These are phyloP conservation scores for Mesorhabditis belari DNA, from an alignment of 2,888 invertebrate genomes.

Conservation along the genomic window DNA sequence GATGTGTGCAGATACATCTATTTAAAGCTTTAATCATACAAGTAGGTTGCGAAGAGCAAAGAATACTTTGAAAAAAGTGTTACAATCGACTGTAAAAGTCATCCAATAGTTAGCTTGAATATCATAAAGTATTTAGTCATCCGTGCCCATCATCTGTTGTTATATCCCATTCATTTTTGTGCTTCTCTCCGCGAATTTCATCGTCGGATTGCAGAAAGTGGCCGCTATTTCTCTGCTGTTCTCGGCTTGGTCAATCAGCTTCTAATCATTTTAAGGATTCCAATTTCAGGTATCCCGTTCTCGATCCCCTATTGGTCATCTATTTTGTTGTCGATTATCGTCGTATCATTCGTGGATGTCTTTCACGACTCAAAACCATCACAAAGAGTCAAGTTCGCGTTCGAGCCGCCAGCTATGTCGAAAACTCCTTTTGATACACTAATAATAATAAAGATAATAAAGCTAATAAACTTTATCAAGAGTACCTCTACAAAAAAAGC, in stretches of 20 bases:
- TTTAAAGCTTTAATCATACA: neutral
- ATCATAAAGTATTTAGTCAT: neutral
- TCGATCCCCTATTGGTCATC: neutral
- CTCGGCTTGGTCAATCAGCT: neutral
- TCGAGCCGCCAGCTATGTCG: neutral
- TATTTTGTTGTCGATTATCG: neutral
- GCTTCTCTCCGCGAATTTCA: neutral
- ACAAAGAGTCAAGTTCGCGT: neutral
- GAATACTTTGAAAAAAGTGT: too few species aligned
- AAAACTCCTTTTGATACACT: neutral
- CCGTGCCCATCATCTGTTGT: neutral
- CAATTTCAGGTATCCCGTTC: neutral
- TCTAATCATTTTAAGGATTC: too few species aligned
- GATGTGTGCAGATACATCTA: neutral
- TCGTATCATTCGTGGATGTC: neutral
- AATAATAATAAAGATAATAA: too few species aligned
- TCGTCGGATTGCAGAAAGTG: neutral
- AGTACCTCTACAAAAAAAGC: too few species aligned
- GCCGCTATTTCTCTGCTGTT: neutral
- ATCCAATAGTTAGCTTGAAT: too few species aligned
- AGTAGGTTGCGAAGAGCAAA: too few species aligned
- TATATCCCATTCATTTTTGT: neutral
- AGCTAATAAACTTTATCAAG: too few species aligned
- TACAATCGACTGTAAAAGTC: too few species aligned
- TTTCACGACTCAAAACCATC: too few species aligned